Conservation (phyloP, 2,888 invertebrate species). For the Phyllotreta cruciferae region DNA sequence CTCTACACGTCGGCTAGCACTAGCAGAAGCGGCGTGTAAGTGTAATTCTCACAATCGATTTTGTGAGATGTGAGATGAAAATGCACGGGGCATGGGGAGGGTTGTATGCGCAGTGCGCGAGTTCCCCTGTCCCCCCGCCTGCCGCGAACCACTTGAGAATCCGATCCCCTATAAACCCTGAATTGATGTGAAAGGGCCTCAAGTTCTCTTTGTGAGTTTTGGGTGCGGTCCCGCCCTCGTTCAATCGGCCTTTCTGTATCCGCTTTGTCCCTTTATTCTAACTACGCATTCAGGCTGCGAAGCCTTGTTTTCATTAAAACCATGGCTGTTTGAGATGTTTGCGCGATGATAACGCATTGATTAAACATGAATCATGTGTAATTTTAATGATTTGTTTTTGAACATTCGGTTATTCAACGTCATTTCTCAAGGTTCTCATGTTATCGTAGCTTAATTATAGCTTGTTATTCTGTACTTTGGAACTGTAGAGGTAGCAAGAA, state of each 20-base stretch:
- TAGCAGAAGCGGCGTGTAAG: constrained; percentile 16
- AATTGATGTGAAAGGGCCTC: constrained; percentile 18
- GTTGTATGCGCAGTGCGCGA: constrained; percentile 22
- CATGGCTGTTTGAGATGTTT: not conserved
- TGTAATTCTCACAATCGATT: constrained; percentile 16
- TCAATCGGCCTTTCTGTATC: constrained; percentile 4
- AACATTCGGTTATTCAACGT: not conserved
- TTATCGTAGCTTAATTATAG: no score
- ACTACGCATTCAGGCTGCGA: constrained; percentile 12
- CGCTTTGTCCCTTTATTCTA: constrained; percentile 9
- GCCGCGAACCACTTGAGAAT: constrained; percentile 35
- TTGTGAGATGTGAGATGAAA: constrained; percentile 22
- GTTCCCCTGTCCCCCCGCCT: constrained; percentile 24
- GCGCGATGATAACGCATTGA: no score
- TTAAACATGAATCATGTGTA: no score
- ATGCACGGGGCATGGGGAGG: constrained; percentile 24
- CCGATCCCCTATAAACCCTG: not conserved
- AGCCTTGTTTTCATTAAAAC: constrained; percentile 20
- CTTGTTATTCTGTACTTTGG: no score
- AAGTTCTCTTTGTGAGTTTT: constrained; percentile 19
- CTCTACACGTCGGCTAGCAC: constrained; percentile 14
- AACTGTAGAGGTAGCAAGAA: no score
- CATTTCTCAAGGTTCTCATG: no score
- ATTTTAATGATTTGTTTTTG: not conserved
- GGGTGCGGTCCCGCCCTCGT: constrained; percentile 27